phyloP scores from a whole-genome alignment of 2,797 vertebrate species.

The Eleutherodactylus coqui region DNA sequence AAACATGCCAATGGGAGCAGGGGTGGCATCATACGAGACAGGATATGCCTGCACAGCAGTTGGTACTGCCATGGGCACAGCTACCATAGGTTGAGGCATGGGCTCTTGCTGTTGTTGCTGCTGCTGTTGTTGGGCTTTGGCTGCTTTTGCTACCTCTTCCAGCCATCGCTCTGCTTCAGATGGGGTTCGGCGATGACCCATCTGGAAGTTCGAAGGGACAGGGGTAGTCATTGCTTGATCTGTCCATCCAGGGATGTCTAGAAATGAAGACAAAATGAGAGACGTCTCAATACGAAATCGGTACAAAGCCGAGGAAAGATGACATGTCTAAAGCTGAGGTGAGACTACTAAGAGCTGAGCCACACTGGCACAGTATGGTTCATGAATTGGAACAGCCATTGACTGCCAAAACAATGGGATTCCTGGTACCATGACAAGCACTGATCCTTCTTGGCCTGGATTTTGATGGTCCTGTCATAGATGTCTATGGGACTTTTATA shows the following conservation, averaged over 20 bases:
- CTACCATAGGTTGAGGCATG: slow-evolving; percentile 68
- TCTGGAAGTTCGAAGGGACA: slow-evolving; percentile 71
- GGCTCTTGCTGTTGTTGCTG: slow-evolving; percentile 49
- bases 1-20: slow-evolving; percentile 78
- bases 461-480: not conserved
- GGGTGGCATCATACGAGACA: slow-evolving; percentile 75
- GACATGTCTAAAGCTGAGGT: not conserved
- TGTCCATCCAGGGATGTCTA: slow-evolving; percentile 77
- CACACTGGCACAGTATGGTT: not conserved
- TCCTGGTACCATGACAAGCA: not conserved
- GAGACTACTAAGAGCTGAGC: not conserved
- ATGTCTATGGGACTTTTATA: not conserved
- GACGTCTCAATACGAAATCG: not conserved
- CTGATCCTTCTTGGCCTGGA: not conserved
- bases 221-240: slow-evolving; percentile 73
- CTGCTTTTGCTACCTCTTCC: slow-evolving; percentile 88
- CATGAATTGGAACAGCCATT: not conserved
- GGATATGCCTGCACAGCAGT: slow-evolving; percentile 83
- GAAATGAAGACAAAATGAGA: not conserved
- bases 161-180: slow-evolving; percentile 93
- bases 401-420: not conserved
- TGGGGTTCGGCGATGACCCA: slow-evolving; percentile 87
- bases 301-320: too few relatives aligned
- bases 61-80: slow-evolving; percentile 71
- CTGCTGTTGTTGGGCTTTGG: slow-evolving; percentile 77